These are phyloP conservation scores for Mactromeris polynyma DNA, from an alignment of 2,888 invertebrate genomes.

Conservation along the genomic window DNA sequence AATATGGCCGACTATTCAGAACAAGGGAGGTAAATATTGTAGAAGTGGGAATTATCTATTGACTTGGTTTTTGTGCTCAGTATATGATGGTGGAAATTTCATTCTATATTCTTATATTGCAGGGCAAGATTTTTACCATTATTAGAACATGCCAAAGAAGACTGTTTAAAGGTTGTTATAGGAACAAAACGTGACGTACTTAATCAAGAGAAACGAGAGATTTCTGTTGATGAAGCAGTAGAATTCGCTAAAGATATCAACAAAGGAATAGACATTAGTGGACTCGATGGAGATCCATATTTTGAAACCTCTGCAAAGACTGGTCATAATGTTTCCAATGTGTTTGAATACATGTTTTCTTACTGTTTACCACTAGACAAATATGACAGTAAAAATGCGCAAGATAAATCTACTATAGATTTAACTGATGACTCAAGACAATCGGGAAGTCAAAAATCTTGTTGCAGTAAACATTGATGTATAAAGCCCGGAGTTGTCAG, in stretches of 20 bases:
- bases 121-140: constrained; percentile 85
- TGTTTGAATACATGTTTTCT: constrained; percentile 86
- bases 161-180: constrained; percentile 84
- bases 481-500: neutral
- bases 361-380: constrained; percentile 76
- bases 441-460: constrained; percentile 8
- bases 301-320: constrained; percentile 86
- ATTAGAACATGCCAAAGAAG: constrained; percentile 81
- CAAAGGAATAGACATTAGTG: constrained; percentile 73
- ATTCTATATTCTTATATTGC: neutral
- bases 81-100: too few species aligned
- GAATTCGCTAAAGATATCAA: constrained; percentile 80
- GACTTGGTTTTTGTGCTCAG: too few species aligned
- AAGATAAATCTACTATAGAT: constrained; percentile 44
- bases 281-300: constrained; percentile 79
- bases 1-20: too few species aligned
- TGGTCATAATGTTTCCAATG: constrained; percentile 82
- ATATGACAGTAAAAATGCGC: constrained; percentile 40
- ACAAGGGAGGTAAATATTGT: too few species aligned
- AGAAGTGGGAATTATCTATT: too few species aligned
- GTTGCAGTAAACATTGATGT: constrained; percentile 33
- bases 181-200: constrained; percentile 84
- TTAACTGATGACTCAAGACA: neutral
- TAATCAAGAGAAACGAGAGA: constrained; percentile 70
- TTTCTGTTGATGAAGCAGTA: constrained; percentile 80